Base-by-base conservation (phyloP, 2,113 vertebrate species). In the Corvus moneduloides region DNA sequence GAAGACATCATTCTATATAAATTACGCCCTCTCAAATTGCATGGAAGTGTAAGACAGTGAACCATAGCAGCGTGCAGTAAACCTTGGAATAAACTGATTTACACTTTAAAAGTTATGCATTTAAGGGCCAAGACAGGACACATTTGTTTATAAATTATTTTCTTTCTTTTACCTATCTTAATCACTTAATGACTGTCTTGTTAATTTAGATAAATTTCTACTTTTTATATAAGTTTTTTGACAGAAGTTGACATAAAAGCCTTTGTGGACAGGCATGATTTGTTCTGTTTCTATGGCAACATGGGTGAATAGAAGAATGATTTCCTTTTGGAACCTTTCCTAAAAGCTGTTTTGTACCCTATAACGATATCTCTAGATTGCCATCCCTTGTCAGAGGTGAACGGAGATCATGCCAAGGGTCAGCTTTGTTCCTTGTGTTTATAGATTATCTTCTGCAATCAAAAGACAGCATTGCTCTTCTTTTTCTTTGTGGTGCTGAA, bases 221-320 rank as follows among this genome's bases (percentile, higher is more conserved):
- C 90, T 97, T 98, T 97, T 96, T 96, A 18, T 96, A 81, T 93
- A 96, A 98, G 97, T 98, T 98, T 98, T 96, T 96, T 97, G 97
- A 97, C 96, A 97, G 96, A 98, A 98, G 94, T 96, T 97, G 97
- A 96, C 97, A 97, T 97, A 96, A 97, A 98, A 98, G 92, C 97
- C 92, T 96, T 98, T 98, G 93, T 97, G 95, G 97, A 94, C 94
- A 97, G 93, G 80, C 97, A 97, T 97, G 97, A 97, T 97, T 98
- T 96, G 96, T 97, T 97, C 96, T 93, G 98, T 98, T 98, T 93
- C 98, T 96, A 98, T 98, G 69, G 98, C 96, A 98, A 98, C 98
- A 19, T 67, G 71, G 89, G 82, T 97, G 97, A 93, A 98, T 96
- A 96, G 96, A 96, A 97, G 96, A 98, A 97, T 97, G 88, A 98